Evolutionary conservation across 2,797 vertebrate genomes (phyloP).

Genomic region (Danio jaintianensis): DNA sequence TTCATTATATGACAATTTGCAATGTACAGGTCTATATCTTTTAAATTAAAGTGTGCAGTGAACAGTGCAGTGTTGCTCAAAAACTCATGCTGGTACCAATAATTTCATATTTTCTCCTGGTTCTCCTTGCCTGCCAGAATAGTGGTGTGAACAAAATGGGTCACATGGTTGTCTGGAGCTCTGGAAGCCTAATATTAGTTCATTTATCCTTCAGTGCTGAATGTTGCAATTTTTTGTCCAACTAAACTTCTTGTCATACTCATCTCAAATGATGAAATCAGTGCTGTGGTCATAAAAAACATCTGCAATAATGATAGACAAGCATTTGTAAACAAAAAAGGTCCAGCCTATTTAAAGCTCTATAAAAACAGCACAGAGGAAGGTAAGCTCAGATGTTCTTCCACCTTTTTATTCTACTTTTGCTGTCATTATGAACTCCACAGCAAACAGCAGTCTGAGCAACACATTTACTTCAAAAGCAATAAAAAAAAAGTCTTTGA

Average conservation of each 20-base stretch:
- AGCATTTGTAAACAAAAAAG: background rate
- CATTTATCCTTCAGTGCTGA: too few species aligned
- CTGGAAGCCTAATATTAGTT: too few species aligned
- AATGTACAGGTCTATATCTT: too few species aligned
- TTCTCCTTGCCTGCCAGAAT: too few species aligned
- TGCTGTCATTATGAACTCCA: constrained; percentile 10
- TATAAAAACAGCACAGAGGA: constrained; percentile 12
- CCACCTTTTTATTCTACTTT: background rate
- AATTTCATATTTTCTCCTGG: too few species aligned
- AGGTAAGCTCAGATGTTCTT: background rate
- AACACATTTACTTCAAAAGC: background rate
- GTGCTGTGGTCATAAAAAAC: background rate
- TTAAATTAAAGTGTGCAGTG: too few species aligned
- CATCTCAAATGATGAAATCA: background rate
- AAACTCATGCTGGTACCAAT: too few species aligned
- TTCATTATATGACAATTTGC: too few species aligned
- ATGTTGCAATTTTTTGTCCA: too few species aligned
- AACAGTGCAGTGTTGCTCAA: too few species aligned
- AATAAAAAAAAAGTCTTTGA: constrained; percentile 30
- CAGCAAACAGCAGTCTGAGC: background rate
- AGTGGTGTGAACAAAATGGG: too few species aligned
- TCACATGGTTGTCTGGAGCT: too few species aligned
- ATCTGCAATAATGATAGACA: background rate
- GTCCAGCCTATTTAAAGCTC: background rate
- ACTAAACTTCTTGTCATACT: background rate